Conservation (phyloP, 1,140 invertebrate species). For the Drosophila orosa region DNA sequence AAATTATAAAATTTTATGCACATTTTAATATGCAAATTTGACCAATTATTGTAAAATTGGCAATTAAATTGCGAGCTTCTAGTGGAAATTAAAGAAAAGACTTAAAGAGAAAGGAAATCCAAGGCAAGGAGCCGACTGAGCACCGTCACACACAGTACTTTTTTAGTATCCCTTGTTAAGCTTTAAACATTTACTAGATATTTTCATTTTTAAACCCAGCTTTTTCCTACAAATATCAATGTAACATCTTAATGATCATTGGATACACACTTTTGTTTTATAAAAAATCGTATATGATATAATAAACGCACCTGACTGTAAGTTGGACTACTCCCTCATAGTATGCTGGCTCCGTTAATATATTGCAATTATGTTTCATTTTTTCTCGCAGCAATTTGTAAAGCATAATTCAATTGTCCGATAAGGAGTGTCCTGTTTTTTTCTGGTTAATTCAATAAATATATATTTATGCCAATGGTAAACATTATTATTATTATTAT, state of each 20-base stretch:
- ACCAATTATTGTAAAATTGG: not conserved
- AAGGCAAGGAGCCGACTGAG: too few species aligned
- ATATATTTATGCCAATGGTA: conserved; percentile 41
- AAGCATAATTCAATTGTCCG: conserved; percentile 17
- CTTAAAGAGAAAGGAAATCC: too few species aligned
- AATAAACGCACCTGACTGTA: not conserved
- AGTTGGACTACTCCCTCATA: not conserved
- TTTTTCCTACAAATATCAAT: too few species aligned
- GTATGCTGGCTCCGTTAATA: not conserved
- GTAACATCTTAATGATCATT: too few species aligned
- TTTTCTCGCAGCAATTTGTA: conserved; percentile 25
- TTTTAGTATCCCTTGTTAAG: too few species aligned
- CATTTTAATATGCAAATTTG: not conserved
- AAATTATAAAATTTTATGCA: not conserved
- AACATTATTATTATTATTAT: conserved; percentile 41
- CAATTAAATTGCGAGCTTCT: too few species aligned
- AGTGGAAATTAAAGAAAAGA: too few species aligned
- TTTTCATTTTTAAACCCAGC: too few species aligned
- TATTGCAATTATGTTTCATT: not conserved
- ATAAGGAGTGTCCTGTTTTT: conserved; percentile 17
- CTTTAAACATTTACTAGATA: too few species aligned
- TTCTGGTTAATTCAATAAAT: conserved; percentile 56
- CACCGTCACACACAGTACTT: too few species aligned
- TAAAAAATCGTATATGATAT: not conserved
- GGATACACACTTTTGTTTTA: too few species aligned